Conservation (phyloP, 2,113 vertebrate species). For the Ariopsis seemanni region DNA sequence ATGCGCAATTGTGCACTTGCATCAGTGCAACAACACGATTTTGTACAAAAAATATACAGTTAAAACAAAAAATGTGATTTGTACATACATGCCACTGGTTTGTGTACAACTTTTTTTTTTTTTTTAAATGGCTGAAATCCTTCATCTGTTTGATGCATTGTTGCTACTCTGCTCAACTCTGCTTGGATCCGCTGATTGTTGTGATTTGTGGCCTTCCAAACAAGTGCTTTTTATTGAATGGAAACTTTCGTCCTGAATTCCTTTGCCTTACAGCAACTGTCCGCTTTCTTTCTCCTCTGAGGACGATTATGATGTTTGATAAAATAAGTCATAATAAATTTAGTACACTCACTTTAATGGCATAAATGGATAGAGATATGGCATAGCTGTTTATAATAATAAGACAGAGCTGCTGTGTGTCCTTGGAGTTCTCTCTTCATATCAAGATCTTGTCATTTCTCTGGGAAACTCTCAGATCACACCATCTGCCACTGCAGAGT, state of each 20-base stretch:
- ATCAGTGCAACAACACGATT: too few species aligned
- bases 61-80: too few species aligned
- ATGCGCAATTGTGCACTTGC: too few species aligned
- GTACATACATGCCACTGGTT: too few species aligned
- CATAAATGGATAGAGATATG: neutral
- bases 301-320: neutral
- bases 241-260: neutral
- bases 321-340: conserved; percentile 22
- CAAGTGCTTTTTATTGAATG: too few species aligned
- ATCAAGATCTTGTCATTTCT: neutral
- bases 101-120: too few species aligned
- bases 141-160: too few species aligned
- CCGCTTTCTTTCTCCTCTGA: neutral
- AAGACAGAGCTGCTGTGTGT: neutral
- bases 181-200: too few species aligned
- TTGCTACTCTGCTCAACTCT: too few species aligned
- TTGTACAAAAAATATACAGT: too few species aligned
- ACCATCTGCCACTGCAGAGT: neutral
- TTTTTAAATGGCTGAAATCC: too few species aligned
- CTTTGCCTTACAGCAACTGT: neutral
- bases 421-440: neutral
- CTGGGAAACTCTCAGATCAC: neutral
- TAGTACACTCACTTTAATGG: neutral
- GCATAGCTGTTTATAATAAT: neutral
- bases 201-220: too few species aligned